Evolutionary conservation across 2,888 invertebrate genomes (phyloP).

Genomic region (Kryphioiulus occultus): DNA sequence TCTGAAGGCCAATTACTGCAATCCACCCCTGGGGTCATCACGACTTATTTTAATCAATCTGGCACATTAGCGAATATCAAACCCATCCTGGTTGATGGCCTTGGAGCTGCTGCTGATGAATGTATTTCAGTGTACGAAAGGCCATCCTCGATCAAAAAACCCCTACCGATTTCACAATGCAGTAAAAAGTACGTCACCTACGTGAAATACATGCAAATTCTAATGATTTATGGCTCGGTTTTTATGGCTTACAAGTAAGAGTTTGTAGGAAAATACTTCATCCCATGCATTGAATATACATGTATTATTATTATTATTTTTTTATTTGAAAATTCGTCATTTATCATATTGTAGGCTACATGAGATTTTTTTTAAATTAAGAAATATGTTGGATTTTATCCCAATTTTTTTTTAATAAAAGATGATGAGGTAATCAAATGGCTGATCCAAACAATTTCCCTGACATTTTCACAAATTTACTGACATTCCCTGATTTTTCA

Average conservation of each 20-base stretch:
- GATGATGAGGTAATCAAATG: too few relatives aligned
- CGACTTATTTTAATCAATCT: conserved; percentile 32
- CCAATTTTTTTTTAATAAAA: too few relatives aligned
- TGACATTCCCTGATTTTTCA: too few relatives aligned
- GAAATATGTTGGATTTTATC: too few relatives aligned
- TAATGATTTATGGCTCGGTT: background rate
- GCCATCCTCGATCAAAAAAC: background rate
- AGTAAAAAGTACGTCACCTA: background rate
- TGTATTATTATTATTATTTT: too few relatives aligned
- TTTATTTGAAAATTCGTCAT: background rate
- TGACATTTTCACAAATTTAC: too few relatives aligned
- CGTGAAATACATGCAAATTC: background rate
- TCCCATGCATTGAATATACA: too few relatives aligned
- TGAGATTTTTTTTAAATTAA: too few relatives aligned
- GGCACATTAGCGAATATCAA: conserved; percentile 29
- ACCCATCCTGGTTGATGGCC: conserved; percentile 25
- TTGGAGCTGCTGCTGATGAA: background rate
- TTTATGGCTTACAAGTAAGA: too few relatives aligned
- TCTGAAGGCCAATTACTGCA: conserved; percentile 22
- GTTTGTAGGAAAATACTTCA: too few relatives aligned
- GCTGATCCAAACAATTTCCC: too few relatives aligned
- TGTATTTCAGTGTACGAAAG: background rate
- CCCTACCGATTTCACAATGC: background rate
- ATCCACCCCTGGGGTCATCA: conserved; percentile 27
- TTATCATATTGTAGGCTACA: background rate